phyloP scores from a whole-genome alignment of 2,888 invertebrate species.

The Lasioglossum lativentre region DNA sequence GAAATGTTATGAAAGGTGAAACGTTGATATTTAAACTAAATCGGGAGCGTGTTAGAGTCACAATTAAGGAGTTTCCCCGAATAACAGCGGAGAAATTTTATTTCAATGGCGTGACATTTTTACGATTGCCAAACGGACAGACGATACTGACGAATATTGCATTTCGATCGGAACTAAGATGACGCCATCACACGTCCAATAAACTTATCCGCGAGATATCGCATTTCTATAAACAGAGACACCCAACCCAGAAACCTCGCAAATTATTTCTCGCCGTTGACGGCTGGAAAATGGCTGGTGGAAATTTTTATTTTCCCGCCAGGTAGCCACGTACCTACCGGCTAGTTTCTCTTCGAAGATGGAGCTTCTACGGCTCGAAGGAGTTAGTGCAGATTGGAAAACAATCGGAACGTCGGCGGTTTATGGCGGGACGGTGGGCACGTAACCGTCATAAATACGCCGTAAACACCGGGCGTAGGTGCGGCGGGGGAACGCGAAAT shows the following conservation, averaged over 20 bases:
- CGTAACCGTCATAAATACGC: conserved; percentile 68
- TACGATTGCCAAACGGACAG: not conserved
- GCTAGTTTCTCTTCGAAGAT: not conserved
- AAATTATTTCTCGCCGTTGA: not conserved
- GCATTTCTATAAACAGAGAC: not conserved
- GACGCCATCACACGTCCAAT: not conserved
- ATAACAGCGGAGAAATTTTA: not conserved
- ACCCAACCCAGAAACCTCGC: not conserved
- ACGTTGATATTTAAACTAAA: not conserved
- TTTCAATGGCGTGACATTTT: not conserved
- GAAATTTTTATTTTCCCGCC: conserved; percentile 5
- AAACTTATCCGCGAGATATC: not conserved
- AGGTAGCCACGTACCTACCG: not conserved
- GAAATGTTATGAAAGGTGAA: not conserved
- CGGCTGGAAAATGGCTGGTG: not conserved
- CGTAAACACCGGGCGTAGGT: conserved; percentile 57
- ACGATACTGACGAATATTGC: not conserved
- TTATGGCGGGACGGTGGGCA: conserved; percentile 38
- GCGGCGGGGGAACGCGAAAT: conserved; percentile 53
- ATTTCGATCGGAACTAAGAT: not conserved
- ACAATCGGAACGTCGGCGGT: conserved; percentile 36
- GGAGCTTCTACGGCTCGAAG: not conserved
- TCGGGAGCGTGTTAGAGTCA: not conserved
- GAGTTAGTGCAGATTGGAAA: conserved; percentile 33
- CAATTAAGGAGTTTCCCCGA: not conserved